These are phyloP conservation scores for Pantelozetes paolii DNA, from an alignment of 2,888 invertebrate genomes.

Conservation along the genomic window DNA sequence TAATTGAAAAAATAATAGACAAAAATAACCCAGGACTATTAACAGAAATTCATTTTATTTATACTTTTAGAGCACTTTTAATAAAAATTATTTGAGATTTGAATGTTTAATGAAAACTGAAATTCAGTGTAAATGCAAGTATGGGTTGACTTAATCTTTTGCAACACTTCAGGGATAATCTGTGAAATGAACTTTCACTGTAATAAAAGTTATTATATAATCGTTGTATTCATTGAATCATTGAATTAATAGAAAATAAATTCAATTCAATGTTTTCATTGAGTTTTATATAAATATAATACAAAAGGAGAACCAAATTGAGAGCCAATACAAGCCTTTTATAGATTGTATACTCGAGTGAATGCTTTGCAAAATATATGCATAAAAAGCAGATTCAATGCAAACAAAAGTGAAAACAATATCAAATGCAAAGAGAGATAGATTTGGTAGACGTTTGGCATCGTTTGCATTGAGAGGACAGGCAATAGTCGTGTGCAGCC, in stretches of 20 bases:
- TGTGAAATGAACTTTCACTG: background rate
- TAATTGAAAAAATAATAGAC: no score
- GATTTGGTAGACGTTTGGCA: background rate
- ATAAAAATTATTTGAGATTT: no score
- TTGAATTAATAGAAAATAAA: conserved; percentile 12
- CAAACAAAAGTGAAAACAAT: conserved; percentile 29
- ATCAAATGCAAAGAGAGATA: background rate
- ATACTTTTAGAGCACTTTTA: no score
- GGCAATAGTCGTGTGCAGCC: background rate
- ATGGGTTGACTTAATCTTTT: background rate
- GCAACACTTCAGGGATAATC: background rate
- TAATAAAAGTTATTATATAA: conserved; percentile 3
- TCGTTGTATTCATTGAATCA: conserved; percentile 6
- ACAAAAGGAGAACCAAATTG: no score
- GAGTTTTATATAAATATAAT: no score
- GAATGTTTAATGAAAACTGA: no score
- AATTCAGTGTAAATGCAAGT: no score
- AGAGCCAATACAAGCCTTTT: conserved; percentile 4
- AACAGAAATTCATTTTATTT: no score
- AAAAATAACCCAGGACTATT: no score
- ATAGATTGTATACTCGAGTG: conserved; percentile 9
- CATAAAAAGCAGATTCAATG: background rate
- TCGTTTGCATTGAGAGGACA: no score
- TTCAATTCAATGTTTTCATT: conserved; percentile 19
- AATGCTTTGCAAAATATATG: background rate